phyloP scores from a whole-genome alignment of 1,140 invertebrate genomes.

The Tenebrio molitor region DNA sequence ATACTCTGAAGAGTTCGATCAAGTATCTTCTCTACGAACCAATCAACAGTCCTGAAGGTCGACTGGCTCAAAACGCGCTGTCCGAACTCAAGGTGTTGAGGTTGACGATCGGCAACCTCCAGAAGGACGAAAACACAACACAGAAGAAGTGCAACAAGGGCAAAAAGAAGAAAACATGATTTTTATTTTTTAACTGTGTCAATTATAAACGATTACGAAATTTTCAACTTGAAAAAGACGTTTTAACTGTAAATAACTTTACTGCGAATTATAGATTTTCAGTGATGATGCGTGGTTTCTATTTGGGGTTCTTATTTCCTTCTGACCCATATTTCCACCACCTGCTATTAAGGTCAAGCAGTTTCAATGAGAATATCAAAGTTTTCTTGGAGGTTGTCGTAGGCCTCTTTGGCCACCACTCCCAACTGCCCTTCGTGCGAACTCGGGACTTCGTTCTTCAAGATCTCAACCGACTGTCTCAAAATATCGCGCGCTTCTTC shows the following conservation, averaged over 20 bases:
- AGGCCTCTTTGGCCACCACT: slow-evolving; percentile 72
- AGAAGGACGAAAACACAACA: slow-evolving; percentile 3
- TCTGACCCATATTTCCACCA: too few relatives aligned
- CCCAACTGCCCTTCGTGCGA: slow-evolving; percentile 80
- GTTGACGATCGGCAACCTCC: slow-evolving; percentile 54
- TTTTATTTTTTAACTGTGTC: slow-evolving; percentile 3
- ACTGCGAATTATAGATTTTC: too few relatives aligned
- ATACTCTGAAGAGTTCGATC: slow-evolving; percentile 73
- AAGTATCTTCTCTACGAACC: slow-evolving; percentile 80
- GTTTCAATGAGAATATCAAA: slow-evolving; percentile 69
- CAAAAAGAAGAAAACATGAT: slow-evolving; percentile 16
- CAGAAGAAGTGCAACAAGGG: background rate
- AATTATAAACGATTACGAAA: too few relatives aligned
- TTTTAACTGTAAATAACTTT: too few relatives aligned
- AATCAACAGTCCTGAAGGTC: slow-evolving; percentile 77
- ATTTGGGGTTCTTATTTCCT: too few relatives aligned
- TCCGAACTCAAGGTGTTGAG: slow-evolving; percentile 74
- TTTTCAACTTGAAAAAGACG: too few relatives aligned
- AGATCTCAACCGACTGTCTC: slow-evolving; percentile 73
- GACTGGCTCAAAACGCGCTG: slow-evolving; percentile 75
- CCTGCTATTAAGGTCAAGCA: too few relatives aligned
- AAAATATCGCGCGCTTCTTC: slow-evolving; percentile 74
- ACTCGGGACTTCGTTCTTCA: slow-evolving; percentile 76
- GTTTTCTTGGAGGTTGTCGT: slow-evolving; percentile 74
- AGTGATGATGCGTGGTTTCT: too few relatives aligned